phyloP scores from a whole-genome alignment of 2,797 vertebrate genomes.

The Antennarius maculatus region DNA sequence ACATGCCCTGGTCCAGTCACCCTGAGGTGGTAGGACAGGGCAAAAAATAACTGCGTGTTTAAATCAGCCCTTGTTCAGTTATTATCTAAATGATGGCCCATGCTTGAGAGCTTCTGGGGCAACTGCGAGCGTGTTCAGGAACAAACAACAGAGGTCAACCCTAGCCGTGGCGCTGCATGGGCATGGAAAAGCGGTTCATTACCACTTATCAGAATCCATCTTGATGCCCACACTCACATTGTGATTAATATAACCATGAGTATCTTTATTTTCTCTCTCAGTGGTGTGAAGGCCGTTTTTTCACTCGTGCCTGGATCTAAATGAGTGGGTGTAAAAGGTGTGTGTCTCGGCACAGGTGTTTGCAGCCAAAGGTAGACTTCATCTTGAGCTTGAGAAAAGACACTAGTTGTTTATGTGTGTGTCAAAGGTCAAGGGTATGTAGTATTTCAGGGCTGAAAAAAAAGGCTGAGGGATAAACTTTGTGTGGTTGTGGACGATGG shows the following conservation, averaged over 20 bases:
- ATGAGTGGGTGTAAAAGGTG: conserved; percentile 39
- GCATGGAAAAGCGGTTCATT: conserved; percentile 17
- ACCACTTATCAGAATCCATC: conserved; percentile 21
- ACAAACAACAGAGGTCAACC: conserved; percentile 60
- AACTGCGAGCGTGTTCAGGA: conserved; percentile 42
- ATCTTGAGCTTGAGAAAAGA: conserved; percentile 14
- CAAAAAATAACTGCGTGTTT: conserved; percentile 77
- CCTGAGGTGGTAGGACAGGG: conserved; percentile 71
- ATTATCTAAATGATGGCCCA: conserved; percentile 62
- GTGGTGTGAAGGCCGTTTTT: neutral
- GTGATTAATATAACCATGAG: conserved; percentile 23
- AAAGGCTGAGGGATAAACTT: conserved; percentile 12
- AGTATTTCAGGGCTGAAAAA: conserved; percentile 18
- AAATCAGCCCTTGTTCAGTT: conserved; percentile 75
- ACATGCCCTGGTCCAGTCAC: conserved; percentile 79
- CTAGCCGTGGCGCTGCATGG: conserved; percentile 13
- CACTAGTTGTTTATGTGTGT: conserved; percentile 15
- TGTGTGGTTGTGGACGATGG: conserved; percentile 18
- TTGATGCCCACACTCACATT: conserved; percentile 4
- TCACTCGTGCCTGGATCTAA: conserved; percentile 29
- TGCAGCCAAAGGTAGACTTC: conserved; percentile 20
- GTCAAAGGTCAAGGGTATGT: conserved; percentile 16
- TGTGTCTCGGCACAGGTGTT: conserved; percentile 46
- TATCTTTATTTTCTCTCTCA: conserved; percentile 10
- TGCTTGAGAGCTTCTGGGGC: conserved; percentile 54